A percentile compares a stretch with the other conserved stretches of the same genome.
These are phyloP conservation scores for Nothura maculosa DNA, from an alignment of 2,797 vertebrate species.

Conservation along the genomic window DNA sequence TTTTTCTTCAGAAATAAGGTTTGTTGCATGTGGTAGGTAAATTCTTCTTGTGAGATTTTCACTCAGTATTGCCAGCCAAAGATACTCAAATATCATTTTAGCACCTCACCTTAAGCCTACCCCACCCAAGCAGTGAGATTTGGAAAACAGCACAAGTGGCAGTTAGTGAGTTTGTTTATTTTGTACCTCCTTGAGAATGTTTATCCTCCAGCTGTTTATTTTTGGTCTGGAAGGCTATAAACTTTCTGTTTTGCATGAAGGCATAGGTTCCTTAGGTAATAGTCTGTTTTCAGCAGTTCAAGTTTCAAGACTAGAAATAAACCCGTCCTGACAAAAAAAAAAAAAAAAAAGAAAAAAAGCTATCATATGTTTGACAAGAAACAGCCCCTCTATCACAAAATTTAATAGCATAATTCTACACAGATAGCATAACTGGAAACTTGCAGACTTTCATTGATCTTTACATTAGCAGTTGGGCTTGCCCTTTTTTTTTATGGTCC, in stretches of 20 bases:
- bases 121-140: not conserved
- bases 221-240: constrained; percentile 15
- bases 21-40: not conserved
- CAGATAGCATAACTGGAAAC: not conserved
- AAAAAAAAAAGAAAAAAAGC: not conserved
- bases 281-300: not conserved
- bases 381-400: accelerated
- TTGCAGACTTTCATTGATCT: not conserved
- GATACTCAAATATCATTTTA: constrained; percentile 1
- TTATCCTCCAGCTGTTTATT: constrained; percentile 32
- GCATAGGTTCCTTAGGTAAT: not conserved
- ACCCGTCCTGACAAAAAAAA: not conserved
- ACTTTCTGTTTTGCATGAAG: not conserved
- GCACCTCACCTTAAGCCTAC: not conserved
- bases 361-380: not conserved
- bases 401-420: not conserved
- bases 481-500: not conserved
- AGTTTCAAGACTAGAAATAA: not conserved
- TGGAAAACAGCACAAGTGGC: not conserved
- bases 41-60: constrained; percentile 44
- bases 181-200: not conserved
- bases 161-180: not conserved
- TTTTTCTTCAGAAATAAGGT: not conserved
- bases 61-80: not conserved
- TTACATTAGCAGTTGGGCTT: not conserved